A percentile compares a stretch with the other conserved stretches of the same genome.
phyloP scores from a whole-genome alignment of 2,797 vertebrate genomes.

The Macropodus opercularis region DNA sequence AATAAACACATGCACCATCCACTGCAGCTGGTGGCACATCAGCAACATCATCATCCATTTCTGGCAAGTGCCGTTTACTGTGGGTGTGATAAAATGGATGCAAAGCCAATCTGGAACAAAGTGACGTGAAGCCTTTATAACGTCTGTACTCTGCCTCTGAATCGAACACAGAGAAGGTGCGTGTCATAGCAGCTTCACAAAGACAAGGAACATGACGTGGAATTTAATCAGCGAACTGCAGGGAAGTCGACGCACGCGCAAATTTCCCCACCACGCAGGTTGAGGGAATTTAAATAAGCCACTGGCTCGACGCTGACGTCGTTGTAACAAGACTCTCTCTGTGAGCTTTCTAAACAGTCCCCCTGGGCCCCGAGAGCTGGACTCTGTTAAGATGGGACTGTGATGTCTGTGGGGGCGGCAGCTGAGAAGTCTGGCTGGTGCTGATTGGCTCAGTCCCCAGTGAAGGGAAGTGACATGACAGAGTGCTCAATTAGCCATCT shows the following conservation, averaged over 20 bases:
- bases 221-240: slow-evolving; percentile 53
- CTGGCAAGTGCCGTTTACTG: slow-evolving; percentile 19
- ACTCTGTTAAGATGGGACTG: slow-evolving; percentile 70
- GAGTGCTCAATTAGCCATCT: slow-evolving; percentile 80
- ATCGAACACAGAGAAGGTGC: slow-evolving; percentile 26
- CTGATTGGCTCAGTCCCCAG: slow-evolving; percentile 74
- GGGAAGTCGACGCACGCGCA: slow-evolving; percentile 5
- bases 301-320: slow-evolving; percentile 54
- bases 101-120: slow-evolving; percentile 29
- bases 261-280: slow-evolving; percentile 42
- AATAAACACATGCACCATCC: too few species aligned
- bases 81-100: slow-evolving; percentile 19
- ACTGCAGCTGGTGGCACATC: too few species aligned
- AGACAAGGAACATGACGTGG: slow-evolving; percentile 47
- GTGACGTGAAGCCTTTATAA: slow-evolving; percentile 30
- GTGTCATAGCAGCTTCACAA: slow-evolving; percentile 46
- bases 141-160: slow-evolving; percentile 59
- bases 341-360: slow-evolving; percentile 59
- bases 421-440: slow-evolving; percentile 58
- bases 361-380: slow-evolving; percentile 63
- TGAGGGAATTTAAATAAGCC: slow-evolving; percentile 71
- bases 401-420: slow-evolving; percentile 63
- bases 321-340: slow-evolving; percentile 60
- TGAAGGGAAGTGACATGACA: slow-evolving; percentile 74
- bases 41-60: slow-evolving; percentile 17